A percentile compares a stretch with the other conserved stretches of the same genome.
Conservation (phyloP, 2,888 invertebrate species). For the Colostygia pectinataria region DNA sequence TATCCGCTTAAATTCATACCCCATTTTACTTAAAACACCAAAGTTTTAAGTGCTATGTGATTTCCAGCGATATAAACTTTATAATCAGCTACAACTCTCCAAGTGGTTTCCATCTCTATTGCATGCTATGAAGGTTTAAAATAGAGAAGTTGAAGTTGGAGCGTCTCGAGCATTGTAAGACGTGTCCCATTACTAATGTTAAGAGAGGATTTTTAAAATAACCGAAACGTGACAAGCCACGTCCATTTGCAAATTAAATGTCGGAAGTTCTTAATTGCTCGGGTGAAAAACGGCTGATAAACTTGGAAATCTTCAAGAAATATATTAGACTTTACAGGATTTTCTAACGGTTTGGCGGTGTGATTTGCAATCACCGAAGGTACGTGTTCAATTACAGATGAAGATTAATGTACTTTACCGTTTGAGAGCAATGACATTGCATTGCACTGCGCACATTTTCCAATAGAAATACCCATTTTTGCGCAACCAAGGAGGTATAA, state of each 20-base stretch:
- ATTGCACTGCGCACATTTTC: no score
- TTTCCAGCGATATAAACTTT: slow-evolving; percentile 30
- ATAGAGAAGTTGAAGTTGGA: neutral
- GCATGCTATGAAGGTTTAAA: slow-evolving; percentile 4
- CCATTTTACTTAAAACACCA: slow-evolving; percentile 25
- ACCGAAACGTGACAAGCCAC: slow-evolving; percentile 26
- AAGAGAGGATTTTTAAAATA: slow-evolving; percentile 30
- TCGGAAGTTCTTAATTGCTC: slow-evolving; percentile 8
- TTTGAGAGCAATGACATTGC: no score
- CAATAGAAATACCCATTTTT: neutral
- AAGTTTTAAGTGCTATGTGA: slow-evolving; percentile 30
- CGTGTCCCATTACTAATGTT: slow-evolving; percentile 32
- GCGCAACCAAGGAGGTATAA: no score
- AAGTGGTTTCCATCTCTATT: slow-evolving; percentile 3
- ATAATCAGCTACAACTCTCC: slow-evolving; percentile 18
- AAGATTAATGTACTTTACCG: no score
- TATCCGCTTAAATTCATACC: slow-evolving; percentile 28
- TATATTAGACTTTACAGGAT: no score
- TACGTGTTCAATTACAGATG: no score
- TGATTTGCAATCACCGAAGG: no score
- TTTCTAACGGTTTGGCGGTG: no score
- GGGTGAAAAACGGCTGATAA: slow-evolving; percentile 7
- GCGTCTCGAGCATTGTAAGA: slow-evolving; percentile 10
- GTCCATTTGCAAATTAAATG: slow-evolving; percentile 31
- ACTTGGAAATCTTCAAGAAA: neutral